These are phyloP conservation scores for Oceanodroma leucorhoa DNA, from an alignment of 2,797 vertebrate genomes.

Conservation along the genomic window DNA sequence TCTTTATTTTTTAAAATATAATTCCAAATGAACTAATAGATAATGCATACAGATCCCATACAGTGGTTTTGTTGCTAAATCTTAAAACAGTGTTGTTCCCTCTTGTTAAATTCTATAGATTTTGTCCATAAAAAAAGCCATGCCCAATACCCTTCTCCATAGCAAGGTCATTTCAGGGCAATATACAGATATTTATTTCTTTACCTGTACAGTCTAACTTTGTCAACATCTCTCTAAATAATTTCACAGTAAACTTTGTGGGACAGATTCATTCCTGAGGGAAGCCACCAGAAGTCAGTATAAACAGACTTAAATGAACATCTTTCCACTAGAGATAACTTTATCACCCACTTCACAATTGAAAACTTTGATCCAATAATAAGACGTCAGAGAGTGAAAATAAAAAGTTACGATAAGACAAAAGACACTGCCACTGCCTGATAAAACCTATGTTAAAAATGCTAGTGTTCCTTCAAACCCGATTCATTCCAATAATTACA, in stretches of 20 bases:
- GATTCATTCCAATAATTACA: conserved; percentile 25
- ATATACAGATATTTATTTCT: neutral
- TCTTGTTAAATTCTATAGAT: neutral
- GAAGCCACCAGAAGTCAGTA: neutral
- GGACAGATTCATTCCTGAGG: neutral
- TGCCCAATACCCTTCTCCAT: neutral
- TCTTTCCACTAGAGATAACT: neutral
- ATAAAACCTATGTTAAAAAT: conserved; percentile 3
- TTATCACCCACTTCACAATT: neutral
- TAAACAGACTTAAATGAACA: neutral
- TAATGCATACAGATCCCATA: neutral
- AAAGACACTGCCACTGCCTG: neutral
- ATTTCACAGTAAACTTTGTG: neutral
- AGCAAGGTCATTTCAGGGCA: neutral
- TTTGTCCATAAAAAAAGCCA: neutral
- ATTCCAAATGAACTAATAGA: neutral
- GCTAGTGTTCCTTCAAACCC: neutral
- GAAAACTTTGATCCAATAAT: neutral
- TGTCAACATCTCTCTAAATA: neutral
- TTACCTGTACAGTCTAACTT: neutral
- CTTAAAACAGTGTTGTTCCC: neutral
- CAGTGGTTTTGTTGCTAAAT: neutral
- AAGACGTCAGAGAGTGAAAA: neutral
- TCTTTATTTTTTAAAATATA: neutral
- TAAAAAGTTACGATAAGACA: neutral